Evolutionary conservation across 2,888 invertebrate species (phyloP), one percentile per base, ranked within the genome.

Genomic region (Drosophila sordidula): DNA sequence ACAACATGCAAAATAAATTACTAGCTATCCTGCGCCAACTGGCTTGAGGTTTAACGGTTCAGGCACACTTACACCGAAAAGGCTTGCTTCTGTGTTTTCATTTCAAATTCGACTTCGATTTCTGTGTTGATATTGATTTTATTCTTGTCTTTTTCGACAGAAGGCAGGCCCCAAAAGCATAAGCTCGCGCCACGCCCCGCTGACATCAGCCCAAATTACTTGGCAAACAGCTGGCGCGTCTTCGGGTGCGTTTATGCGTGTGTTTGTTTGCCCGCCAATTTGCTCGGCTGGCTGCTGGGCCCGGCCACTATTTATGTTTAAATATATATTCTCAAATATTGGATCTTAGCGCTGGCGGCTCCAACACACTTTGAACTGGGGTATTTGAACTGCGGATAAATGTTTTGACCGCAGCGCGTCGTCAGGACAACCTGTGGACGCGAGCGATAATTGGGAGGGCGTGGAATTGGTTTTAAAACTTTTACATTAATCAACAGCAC

Each of bases 311-410:
- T 51, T 29, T 49, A 16, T 45, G 32, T 45, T 12, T 39, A 39
- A 36, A 39, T 44, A 49, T 39, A 34, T 44, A 38, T 47, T 39
- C 29, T 9, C 18, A 39, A 16, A 39, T 16, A 39, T 16, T 2
- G 25, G 14, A 12, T 44, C 36, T 34, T 25, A 25, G 34, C 34
- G 34, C 12, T 34, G 34, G 12, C 34, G 12, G 29, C 11, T 36
- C 9, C 8, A 16, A 44, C 11, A 25, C 12, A 32, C 12, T 8
- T 14, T 16, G 3, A 16, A 18, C 29, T n/a, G 14, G 67, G 75
- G 72, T 65, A 64, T 65, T 75, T 75, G 72, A 76, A 76, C 75
- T 72, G 36, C 49, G 45, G 4, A 5, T 49, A 71, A 64, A 64
- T 75, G 71, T 75, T 75, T 62, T 65, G 61, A 45, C 59, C 63